Evolutionary conservation across 1,140 invertebrate species (phyloP).

Genomic region (Pseudachorutes palmiensis): DNA sequence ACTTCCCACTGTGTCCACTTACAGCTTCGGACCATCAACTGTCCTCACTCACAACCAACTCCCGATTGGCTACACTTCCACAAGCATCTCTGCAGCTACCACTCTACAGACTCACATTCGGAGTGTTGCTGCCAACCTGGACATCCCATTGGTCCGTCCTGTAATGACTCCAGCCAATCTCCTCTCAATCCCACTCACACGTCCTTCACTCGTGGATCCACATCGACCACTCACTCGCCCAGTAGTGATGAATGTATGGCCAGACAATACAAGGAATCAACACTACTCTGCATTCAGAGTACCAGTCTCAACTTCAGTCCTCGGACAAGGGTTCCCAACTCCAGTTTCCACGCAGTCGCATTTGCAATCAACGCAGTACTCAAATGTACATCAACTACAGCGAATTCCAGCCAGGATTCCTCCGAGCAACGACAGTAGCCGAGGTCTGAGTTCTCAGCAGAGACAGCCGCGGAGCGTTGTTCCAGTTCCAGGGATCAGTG

Average conservation of each 20-base stretch:
- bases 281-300: constrained; percentile 35
- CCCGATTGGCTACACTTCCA: constrained; percentile 25
- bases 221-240: neutral
- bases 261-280: neutral
- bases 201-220: constrained; percentile 4
- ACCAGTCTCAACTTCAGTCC: constrained; percentile 22
- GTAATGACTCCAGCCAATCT: constrained; percentile 18
- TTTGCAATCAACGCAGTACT: neutral
- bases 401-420: neutral
- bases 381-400: neutral
- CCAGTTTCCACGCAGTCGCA: neutral
- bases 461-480: constrained; percentile 11
- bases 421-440: too few species aligned
- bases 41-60: neutral
- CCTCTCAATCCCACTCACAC: constrained; percentile 9
- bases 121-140: constrained; percentile 35
- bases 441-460: neutral
- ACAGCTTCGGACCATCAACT: constrained; percentile 2
- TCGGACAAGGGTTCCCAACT: too few species aligned
- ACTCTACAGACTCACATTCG: constrained; percentile 36
- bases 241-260: constrained; percentile 4
- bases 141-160: constrained; percentile 36
- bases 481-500: constrained; percentile 18
- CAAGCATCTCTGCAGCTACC: constrained; percentile 28
- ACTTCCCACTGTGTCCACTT: neutral